Percentiles rank a stretch among this genome's conserved stretches.
phyloP scores from a whole-genome alignment of 1,140 invertebrate species.

The Drosophila asahinai region DNA sequence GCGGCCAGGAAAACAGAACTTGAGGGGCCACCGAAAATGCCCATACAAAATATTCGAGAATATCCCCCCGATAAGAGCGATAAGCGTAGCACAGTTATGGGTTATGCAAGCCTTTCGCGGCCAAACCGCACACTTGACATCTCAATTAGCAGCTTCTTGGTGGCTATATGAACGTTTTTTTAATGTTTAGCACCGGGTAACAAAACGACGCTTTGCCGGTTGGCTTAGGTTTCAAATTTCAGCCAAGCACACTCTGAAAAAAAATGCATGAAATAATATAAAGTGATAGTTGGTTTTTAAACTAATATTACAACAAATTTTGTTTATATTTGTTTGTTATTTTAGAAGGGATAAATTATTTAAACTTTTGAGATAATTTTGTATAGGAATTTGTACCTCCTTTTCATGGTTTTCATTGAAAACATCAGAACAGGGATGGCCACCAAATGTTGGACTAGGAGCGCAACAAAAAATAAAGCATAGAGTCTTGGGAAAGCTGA shows the following conservation, averaged over 20 bases:
- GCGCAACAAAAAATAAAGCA: too few relatives aligned
- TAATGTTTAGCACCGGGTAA: not conserved
- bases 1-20: not conserved
- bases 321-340: not conserved
- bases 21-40: not conserved
- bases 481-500: too few relatives aligned
- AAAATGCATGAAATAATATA: not conserved
- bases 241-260: not conserved
- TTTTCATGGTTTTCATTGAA: too few relatives aligned
- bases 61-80: not conserved
- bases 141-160: slow-evolving; percentile 34
- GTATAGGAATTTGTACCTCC: too few relatives aligned
- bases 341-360: not conserved
- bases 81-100: not conserved
- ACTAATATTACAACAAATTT: not conserved
- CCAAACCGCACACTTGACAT: slow-evolving; percentile 22
- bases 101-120: slow-evolving; percentile 8
- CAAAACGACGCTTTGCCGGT: slow-evolving; percentile 28
- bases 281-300: too few relatives aligned
- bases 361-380: too few relatives aligned
- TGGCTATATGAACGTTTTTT: not conserved
- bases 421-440: too few relatives aligned
- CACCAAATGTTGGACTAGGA: too few relatives aligned
- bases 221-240: slow-evolving; percentile 17
- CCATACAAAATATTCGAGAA: not conserved